Percentiles rank a stretch among this genome's conserved stretches.
phyloP scores from a whole-genome alignment of 2,888 invertebrate genomes.

The Lutraria lutraria region DNA sequence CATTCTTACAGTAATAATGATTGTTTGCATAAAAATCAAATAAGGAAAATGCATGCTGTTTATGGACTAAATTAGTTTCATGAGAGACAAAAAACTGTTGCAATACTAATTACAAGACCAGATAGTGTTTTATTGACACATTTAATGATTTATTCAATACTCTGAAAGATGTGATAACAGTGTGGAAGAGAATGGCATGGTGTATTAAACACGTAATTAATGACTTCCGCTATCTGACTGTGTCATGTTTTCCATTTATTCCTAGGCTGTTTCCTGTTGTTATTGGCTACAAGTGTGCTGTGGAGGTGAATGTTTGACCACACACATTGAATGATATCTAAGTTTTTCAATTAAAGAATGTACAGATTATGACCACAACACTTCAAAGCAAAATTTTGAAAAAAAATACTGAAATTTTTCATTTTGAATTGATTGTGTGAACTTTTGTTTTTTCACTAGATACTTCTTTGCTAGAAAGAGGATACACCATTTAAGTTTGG shows the following conservation, averaged over 20 bases:
- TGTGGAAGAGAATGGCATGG: slow-evolving; percentile 5
- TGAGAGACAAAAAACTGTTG: slow-evolving; percentile 25
- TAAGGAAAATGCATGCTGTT: slow-evolving; percentile 22
- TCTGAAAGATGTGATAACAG: slow-evolving; percentile 5
- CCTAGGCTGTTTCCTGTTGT: neutral
- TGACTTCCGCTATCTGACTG: slow-evolving; percentile 19
- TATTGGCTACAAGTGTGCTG: neutral
- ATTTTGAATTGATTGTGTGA: too few relatives aligned
- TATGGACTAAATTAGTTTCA: slow-evolving; percentile 22
- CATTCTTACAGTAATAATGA: neutral
- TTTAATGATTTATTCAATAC: slow-evolving; percentile 24
- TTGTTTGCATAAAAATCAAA: neutral
- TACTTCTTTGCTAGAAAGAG: too few relatives aligned
- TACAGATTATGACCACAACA: neutral
- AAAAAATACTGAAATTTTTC: too few relatives aligned
- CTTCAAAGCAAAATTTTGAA: too few relatives aligned
- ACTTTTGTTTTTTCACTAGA: too few relatives aligned
- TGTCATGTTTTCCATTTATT: neutral
- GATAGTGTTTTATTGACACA: slow-evolving; percentile 27
- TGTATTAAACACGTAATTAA: slow-evolving; percentile 24
- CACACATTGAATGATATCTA: neutral
- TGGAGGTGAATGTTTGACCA: neutral
- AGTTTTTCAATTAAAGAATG: neutral
- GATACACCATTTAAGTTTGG: too few relatives aligned
- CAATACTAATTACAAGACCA: slow-evolving; percentile 19